Base-by-base conservation (phyloP, 2,797 vertebrate species). In the Limnodromus scolopaceus region DNA sequence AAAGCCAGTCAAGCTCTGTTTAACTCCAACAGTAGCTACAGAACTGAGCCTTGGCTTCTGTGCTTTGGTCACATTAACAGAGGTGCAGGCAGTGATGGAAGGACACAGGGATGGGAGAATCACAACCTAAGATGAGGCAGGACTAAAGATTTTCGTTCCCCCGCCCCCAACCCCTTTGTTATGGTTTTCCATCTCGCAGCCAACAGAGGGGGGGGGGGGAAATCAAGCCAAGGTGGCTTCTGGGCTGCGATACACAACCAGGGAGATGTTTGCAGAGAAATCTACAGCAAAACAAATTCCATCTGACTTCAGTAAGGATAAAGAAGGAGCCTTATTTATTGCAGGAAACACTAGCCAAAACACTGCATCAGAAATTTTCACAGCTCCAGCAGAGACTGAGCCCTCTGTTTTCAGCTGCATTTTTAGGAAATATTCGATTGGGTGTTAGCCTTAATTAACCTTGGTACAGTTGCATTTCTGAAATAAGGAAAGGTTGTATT, bases 391-490 rank as follows among this genome's bases (percentile, higher is more conserved):
- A 54, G 83, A 63, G 23, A 41, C 3, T 41, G 18, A 79, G 51
- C 18, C 25, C 48, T 77, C 58, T 49, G 65, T 41, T 88, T 95
- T 80, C 82, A 84, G 39, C 76, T 63, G 58, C 41, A 34, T 20
- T 76, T 93, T 60, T 39, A 76, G 66, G 63, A 64, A 92, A 66
- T 34, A 55, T 9, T 76, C 32, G 7, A 22, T 64, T 66, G 55
- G 43, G 34, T 90, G 74, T 77, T 76, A 61, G 32, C 55, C 63
- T 64, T 89, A 38, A 88, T 86, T 87, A 84, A 80, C 39, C 51
- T 48, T 39, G 23, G 28, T 57, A 45, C 63, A 74, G 48, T 13
- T 68, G 43, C 55, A 68, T 48, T 63, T 77, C 38, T 84, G 68
- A 74, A 80, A 36, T 4, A 65, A n/a, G 11, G 43, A 39, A 57